Evolutionary conservation across 2,888 invertebrate species (phyloP).

Genomic region (Mesochorus sp.): DNA sequence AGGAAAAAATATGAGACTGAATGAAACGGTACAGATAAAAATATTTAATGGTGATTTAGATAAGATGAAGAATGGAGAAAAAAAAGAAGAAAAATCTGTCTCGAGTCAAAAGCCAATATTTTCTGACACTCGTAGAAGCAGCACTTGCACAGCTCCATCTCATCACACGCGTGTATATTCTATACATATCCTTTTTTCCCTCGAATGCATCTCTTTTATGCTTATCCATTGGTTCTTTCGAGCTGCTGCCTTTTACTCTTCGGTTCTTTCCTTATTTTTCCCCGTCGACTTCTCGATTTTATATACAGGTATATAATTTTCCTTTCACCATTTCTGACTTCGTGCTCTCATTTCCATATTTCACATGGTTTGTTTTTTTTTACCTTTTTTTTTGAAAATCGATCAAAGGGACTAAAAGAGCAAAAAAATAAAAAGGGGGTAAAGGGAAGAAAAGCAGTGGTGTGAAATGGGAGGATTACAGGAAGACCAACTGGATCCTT

Average conservation of each 20-base stretch:
- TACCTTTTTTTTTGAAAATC: too few species aligned
- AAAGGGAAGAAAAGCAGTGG: not conserved
- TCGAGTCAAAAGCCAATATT: not conserved
- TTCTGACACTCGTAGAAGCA: not conserved
- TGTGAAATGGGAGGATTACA: slow-evolving; percentile 17
- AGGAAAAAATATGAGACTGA: too few species aligned
- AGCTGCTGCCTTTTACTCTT: slow-evolving; percentile 6
- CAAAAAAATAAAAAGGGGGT: not conserved
- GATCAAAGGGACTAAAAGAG: not conserved
- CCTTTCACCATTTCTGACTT: not conserved
- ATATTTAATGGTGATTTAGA: too few species aligned
- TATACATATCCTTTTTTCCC: not conserved
- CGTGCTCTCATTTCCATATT: slow-evolving; percentile 28
- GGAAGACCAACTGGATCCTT: slow-evolving; percentile 7
- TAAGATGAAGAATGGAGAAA: not conserved
- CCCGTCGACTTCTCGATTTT: not conserved
- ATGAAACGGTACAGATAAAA: too few species aligned
- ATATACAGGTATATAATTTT: not conserved
- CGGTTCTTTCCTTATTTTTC: not conserved
- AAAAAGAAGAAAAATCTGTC: not conserved
- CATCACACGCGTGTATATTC: not conserved
- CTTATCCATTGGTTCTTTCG: not conserved
- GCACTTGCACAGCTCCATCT: not conserved
- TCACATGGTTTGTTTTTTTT: not conserved
- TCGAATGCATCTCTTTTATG: slow-evolving; percentile 15